These are phyloP conservation scores for Thymelicus lineola DNA, from an alignment of 2,888 invertebrate species.

Conservation along the genomic window DNA sequence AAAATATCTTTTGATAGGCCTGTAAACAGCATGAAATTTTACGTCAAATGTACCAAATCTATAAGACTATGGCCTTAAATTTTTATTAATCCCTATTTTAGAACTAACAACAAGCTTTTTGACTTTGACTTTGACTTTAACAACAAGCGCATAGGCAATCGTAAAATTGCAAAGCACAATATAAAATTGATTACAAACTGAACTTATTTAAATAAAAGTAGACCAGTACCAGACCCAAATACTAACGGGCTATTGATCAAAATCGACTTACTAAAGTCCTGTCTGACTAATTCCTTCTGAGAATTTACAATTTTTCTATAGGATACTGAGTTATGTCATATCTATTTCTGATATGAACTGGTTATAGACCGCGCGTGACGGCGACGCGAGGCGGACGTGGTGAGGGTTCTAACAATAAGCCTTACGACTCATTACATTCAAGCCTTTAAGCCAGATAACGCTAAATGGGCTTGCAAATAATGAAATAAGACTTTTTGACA, in stretches of 20 bases:
- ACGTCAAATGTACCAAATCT: too few relatives aligned
- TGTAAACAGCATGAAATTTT: too few relatives aligned
- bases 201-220: too few relatives aligned
- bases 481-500: not conserved
- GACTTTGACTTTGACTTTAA: too few relatives aligned
- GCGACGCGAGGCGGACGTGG: not conserved
- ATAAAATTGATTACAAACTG: too few relatives aligned
- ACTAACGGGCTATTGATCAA: not conserved
- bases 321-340: conserved; percentile 13
- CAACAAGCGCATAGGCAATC: too few relatives aligned
- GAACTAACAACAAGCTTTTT: too few relatives aligned
- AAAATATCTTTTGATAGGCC: too few relatives aligned
- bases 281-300: conserved; percentile 17
- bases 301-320: conserved; percentile 10
- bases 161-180: too few relatives aligned
- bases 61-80: too few relatives aligned
- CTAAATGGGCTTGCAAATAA: not conserved
- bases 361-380: conserved; percentile 5
- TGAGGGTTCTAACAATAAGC: not conserved
- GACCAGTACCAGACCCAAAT: not conserved
- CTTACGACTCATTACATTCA: conserved; percentile 3
- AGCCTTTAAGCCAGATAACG: not conserved
- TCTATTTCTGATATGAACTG: conserved; percentile 14
- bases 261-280: not conserved
- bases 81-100: too few relatives aligned